Evolutionary conservation across 2,888 invertebrate species (phyloP).

Genomic region (Hirudinaria manillensis): DNA sequence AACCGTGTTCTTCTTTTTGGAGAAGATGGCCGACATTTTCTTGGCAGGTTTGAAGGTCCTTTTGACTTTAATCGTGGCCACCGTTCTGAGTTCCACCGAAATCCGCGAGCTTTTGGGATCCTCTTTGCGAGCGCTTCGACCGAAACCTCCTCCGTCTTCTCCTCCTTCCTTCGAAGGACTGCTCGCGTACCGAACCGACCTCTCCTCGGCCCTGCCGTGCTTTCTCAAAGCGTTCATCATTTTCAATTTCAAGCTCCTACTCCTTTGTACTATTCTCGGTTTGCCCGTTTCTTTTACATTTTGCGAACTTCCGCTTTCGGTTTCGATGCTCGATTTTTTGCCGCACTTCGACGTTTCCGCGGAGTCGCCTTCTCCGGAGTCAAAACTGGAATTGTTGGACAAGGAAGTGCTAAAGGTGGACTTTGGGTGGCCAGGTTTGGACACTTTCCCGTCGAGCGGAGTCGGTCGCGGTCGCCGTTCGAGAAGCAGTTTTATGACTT

Average conservation of each 20-base stretch:
- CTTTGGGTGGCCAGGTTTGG: background rate
- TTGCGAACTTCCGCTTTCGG: too few relatives aligned
- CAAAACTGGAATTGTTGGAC: background rate
- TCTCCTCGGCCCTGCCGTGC: background rate
- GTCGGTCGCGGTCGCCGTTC: background rate
- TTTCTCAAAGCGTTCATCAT: background rate
- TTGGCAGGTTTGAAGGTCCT: background rate
- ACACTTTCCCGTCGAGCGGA: background rate
- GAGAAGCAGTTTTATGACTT: slow-evolving; percentile 76
- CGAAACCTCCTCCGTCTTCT: background rate
- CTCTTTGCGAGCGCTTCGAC: background rate
- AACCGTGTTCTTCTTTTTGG: background rate
- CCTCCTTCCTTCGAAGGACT: background rate
- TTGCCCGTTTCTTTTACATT: background rate
- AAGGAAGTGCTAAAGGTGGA: background rate
- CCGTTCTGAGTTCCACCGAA: background rate
- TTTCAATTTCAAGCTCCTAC: background rate
- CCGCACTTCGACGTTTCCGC: too few relatives aligned
- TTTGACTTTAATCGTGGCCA: background rate
- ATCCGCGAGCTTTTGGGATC: background rate
- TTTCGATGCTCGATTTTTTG: too few relatives aligned
- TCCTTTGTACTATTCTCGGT: background rate
- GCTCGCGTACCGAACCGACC: background rate
- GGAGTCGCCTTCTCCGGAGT: background rate
- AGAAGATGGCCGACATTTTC: background rate